Evolutionary conservation across 2,797 vertebrate genomes (phyloP), one percentile per base, ranked within the genome.

Genomic region (Crenichthys baileyi): DNA sequence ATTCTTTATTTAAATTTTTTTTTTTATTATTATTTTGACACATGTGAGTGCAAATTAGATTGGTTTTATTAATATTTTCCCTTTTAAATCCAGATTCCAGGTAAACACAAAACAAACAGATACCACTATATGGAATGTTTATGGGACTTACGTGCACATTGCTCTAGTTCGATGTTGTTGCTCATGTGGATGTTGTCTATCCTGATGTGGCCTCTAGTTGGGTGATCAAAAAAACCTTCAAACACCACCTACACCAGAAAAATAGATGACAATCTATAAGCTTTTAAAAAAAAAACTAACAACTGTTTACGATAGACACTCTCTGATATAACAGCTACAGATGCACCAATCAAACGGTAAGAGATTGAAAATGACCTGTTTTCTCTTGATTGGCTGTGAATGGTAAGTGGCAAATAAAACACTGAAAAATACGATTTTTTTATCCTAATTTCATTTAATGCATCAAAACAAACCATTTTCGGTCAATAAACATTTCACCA

Each of bases 181-280:
- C 96, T 97, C 72, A 99, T 96, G 89, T 96, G 96, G 88, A 99
- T 97, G 95, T 98, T 97, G 82, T 99, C 97, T 8, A 99, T 96
- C 88, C 97, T 95, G 56, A 99, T 97, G 92, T 97, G 96, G 87
- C 97, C 98, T 0, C 92, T 90, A 80, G 93, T 97, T 29, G 96
- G 95, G 4, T 93, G 96, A 73, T 97, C 97, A 88, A 98, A 97
- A 79, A 97, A 96, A 0, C 97, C 98, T 80, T 99, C 98, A 26
- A 99, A 97, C 87, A 99, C 97, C 85, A 99, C 97, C 98, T 99
- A 70, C 0, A 73, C 5, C 11, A 31, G 0, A 53, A 39, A 75
- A 31, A 15, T 22, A 56, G 7, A 77, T 29, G 36, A 15, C 39
- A 31, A 46, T 74, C 2, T 2, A 26, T 56, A 7, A 55, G 9